These are phyloP conservation scores for Callocephalon fimbriatum DNA, from an alignment of 2,113 vertebrate genomes.

Conservation along the genomic window DNA sequence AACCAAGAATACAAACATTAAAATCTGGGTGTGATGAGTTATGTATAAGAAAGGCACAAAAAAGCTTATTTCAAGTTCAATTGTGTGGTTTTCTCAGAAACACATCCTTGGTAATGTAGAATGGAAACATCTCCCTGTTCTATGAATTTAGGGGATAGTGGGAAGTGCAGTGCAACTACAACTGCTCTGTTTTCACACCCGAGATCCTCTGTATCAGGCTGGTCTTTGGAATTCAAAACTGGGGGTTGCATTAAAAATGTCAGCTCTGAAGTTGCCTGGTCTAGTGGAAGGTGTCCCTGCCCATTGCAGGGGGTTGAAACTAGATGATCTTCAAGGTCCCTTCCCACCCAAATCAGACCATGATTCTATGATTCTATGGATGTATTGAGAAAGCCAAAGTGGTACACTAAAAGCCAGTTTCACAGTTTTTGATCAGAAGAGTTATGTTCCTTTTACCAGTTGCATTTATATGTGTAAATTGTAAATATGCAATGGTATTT, in stretches of 20 bases:
- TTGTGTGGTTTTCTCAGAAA: constrained; percentile 15
- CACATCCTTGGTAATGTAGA: neutral
- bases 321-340: neutral
- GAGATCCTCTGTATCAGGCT: neutral
- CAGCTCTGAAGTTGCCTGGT: neutral
- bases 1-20: neutral
- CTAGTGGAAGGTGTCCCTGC: neutral
- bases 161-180: neutral
- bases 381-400: neutral
- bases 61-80: constrained; percentile 3
- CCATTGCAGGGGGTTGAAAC: neutral
- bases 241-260: neutral
- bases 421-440: neutral
- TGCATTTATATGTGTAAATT: neutral
- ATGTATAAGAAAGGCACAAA: constrained; percentile 40
- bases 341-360: neutral
- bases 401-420: neutral
- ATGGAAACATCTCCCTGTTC: neutral
- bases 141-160: neutral
- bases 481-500: neutral
- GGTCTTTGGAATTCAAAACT: neutral
- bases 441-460: neutral
- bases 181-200: neutral
- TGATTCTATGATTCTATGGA: neutral
- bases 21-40: constrained; percentile 50